These are phyloP conservation scores for Orchesellides sinensis DNA, from an alignment of 2,888 invertebrate genomes.

Conservation along the genomic window DNA sequence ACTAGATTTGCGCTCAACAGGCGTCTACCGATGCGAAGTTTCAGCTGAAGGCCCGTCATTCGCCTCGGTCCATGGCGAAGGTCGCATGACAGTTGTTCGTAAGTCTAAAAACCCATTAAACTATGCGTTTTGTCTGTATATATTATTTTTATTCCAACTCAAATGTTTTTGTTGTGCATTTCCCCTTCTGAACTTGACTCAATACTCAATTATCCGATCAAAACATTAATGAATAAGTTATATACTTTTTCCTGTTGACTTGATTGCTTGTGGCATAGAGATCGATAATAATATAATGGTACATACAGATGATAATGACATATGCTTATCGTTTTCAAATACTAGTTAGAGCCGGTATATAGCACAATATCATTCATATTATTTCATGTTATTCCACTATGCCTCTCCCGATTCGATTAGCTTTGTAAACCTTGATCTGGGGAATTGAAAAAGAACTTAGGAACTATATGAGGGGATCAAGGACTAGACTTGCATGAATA, in stretches of 20 bases:
- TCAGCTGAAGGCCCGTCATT: conserved; percentile 89
- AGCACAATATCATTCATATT: too few relatives aligned
- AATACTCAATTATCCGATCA: conserved; percentile 36
- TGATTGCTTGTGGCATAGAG: too few relatives aligned
- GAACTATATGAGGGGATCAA: too few relatives aligned
- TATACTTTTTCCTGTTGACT: neutral
- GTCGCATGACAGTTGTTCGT: conserved; percentile 89
- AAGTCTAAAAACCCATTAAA: conserved; percentile 78
- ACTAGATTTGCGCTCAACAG: conserved; percentile 71
- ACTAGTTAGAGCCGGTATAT: too few relatives aligned
- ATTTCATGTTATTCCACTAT: too few relatives aligned
- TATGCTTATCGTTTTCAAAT: too few relatives aligned
- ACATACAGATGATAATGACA: too few relatives aligned
- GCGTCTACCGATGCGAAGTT: conserved; percentile 76
- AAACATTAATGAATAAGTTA: conserved; percentile 17
- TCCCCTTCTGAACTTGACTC: conserved; percentile 4
- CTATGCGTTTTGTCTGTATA: neutral
- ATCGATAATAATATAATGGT: too few relatives aligned
- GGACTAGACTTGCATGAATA: too few relatives aligned
- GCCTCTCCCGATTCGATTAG: too few relatives aligned
- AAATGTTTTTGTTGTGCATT: conserved; percentile 11
- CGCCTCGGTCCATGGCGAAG: conserved; percentile 85
- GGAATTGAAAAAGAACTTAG: too few relatives aligned
- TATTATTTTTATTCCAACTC: neutral
- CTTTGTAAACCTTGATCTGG: too few relatives aligned